phyloP scores from a whole-genome alignment of 2,797 vertebrate species.

The Phrynocephalus guinanensis region DNA sequence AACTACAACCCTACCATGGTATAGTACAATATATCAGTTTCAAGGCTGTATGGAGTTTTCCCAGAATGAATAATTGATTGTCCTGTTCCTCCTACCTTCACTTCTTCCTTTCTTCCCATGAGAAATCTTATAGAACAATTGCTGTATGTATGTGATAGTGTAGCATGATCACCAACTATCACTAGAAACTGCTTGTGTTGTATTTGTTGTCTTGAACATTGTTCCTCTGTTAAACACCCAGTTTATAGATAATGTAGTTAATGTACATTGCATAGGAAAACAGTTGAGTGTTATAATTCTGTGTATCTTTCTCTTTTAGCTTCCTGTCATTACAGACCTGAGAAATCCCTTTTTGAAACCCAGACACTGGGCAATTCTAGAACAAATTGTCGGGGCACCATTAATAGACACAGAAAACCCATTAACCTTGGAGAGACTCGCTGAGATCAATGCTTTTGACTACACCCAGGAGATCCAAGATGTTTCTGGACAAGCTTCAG shows the following conservation, averaged over 20 bases:
- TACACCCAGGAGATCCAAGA: slow-evolving; percentile 82
- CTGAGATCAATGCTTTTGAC: slow-evolving; percentile 79
- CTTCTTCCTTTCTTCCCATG: neutral
- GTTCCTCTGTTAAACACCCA: neutral
- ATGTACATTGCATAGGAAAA: neutral
- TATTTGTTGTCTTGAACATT: neutral
- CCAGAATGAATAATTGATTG: too few relatives aligned
- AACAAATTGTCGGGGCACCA: slow-evolving; percentile 73
- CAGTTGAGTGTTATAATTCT: neutral
- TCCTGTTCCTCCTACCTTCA: neutral
- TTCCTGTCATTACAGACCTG: slow-evolving; percentile 85
- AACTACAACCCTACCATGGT: neutral
- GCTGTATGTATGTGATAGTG: neutral
- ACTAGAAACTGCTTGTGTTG: neutral
- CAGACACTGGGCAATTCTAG: slow-evolving; percentile 81
- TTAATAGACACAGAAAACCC: slow-evolving; percentile 73
- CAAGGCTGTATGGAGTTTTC: neutral
- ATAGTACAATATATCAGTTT: neutral
- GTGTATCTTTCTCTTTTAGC: slow-evolving; percentile 69
- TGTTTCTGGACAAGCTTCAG: slow-evolving; percentile 86
- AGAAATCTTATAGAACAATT: neutral
- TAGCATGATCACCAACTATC: neutral
- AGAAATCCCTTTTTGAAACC: slow-evolving; percentile 84
- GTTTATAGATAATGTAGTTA: neutral
- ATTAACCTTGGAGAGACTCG: slow-evolving; percentile 77